These are phyloP conservation scores for Lepus europaeus DNA, from an alignment of 2,113 vertebrate genomes.

Conservation along the genomic window DNA sequence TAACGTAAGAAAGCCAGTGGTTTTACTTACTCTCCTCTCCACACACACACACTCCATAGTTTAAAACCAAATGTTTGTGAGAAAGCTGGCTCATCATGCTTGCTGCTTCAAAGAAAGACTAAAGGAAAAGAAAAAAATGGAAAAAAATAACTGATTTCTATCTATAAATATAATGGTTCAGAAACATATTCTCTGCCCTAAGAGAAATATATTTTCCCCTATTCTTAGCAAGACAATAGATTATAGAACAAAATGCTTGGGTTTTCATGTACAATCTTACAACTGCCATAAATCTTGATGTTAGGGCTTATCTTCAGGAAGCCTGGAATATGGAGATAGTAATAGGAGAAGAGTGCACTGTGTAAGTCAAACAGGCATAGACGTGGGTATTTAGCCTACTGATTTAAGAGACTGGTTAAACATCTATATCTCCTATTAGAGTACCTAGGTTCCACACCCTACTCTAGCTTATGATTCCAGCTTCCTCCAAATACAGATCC, in stretches of 20 bases:
- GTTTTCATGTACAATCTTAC: background rate
- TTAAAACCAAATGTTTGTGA: constrained; percentile 97
- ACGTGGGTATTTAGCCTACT: too few species aligned
- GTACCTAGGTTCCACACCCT: too few species aligned
- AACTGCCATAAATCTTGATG: background rate
- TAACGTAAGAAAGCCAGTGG: constrained; percentile 33
- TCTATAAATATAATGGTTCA: background rate
- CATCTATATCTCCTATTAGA: too few species aligned
- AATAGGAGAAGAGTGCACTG: background rate
- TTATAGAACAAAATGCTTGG: background rate
- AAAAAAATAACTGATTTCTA: background rate
- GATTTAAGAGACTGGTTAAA: too few species aligned
- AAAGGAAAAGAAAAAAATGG: constrained; percentile 66
- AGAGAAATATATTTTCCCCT: constrained; percentile 19
- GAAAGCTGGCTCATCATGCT: constrained; percentile 99
- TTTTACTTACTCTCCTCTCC: constrained; percentile 96
- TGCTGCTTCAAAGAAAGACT: constrained; percentile 99
- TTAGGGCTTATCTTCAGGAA: constrained; percentile 29
- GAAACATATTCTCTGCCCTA: background rate
- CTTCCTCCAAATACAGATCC: too few species aligned
- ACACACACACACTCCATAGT: constrained; percentile 97
- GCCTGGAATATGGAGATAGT: background rate
- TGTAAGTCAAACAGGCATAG: background rate
- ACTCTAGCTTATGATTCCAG: too few species aligned
- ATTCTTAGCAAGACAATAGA: background rate